phyloP scores from a whole-genome alignment of 2,797 vertebrate species.

The Adrianichthys oophorus region DNA sequence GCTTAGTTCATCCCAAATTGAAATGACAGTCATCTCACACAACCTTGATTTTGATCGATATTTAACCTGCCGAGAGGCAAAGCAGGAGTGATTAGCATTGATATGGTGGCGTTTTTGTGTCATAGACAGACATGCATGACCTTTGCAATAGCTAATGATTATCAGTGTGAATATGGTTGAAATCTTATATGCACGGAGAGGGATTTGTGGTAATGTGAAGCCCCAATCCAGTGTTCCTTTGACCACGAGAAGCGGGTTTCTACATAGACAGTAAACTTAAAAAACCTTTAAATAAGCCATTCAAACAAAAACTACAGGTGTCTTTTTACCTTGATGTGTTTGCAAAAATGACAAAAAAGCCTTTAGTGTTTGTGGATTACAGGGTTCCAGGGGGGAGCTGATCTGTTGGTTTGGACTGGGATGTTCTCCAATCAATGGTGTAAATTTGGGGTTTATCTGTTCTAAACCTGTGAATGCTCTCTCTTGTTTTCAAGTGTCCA shows the following conservation, averaged over 20 bases:
- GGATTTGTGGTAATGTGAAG: conserved; percentile 28
- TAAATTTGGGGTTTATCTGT: conserved; percentile 28
- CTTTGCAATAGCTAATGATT: conserved; percentile 59
- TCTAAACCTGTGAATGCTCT: conserved; percentile 23
- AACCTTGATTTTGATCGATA: conserved; percentile 38
- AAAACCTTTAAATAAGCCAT: conserved; percentile 60
- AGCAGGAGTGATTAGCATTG: conserved; percentile 24
- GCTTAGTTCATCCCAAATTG: conserved; percentile 33
- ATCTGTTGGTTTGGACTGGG: conserved; percentile 23
- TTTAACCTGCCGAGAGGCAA: conserved; percentile 43
- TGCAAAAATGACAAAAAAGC: conserved; percentile 40
- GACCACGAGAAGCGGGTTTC: conserved; percentile 34
- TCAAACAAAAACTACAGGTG: conserved; percentile 49
- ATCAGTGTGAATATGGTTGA: conserved; percentile 43
- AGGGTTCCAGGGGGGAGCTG: conserved; percentile 52
- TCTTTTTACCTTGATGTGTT: conserved; percentile 47
- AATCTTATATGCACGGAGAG: conserved; percentile 46
- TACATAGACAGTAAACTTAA: conserved; percentile 37
- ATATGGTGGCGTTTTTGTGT: conserved; percentile 58
- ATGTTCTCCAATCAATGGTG: conserved; percentile 20
- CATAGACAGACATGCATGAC: conserved; percentile 63
- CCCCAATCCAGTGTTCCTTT: conserved; percentile 49
- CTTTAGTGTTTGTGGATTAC: conserved; percentile 58
- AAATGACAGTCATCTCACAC: conserved; percentile 41
- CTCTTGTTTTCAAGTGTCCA: conserved; percentile 11